These are phyloP conservation scores for Oryzias dopingdopingensis DNA, from an alignment of 2,797 vertebrate species.

Conservation along the genomic window DNA sequence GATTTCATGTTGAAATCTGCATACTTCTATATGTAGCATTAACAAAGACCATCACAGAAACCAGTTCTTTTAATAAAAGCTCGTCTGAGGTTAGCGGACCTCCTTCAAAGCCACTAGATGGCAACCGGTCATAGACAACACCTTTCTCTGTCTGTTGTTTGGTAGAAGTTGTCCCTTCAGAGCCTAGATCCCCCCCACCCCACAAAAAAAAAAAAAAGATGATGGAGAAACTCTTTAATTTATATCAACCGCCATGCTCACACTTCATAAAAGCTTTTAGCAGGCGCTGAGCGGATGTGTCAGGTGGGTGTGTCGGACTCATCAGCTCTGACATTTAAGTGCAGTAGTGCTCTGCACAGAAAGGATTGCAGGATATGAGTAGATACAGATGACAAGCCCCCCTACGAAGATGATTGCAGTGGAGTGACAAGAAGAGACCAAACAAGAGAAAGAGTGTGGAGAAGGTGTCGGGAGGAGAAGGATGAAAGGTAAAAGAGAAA, in stretches of 20 bases:
- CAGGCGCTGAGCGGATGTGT: conserved; percentile 70
- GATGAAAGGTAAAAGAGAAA: conserved; percentile 65
- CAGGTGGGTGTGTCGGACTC: conserved; percentile 79
- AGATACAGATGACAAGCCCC: conserved; percentile 82
- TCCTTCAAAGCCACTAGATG: conserved; percentile 65
- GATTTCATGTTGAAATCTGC: no score
- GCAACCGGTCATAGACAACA: conserved; percentile 51
- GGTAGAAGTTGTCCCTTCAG: conserved; percentile 48
- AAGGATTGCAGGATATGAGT: conserved; percentile 92
- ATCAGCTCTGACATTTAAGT: conserved; percentile 98
- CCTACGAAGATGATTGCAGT: conserved; percentile 96
- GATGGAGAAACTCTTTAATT: conserved; percentile 62
- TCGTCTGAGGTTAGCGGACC: not conserved
- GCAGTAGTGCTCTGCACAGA: conserved; percentile 94
- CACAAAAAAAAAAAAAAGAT: conserved; percentile 5
- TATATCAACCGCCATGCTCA: conserved; percentile 62
- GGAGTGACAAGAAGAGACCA: conserved; percentile 75
- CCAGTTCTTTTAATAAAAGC: no score
- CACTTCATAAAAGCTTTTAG: conserved; percentile 78
- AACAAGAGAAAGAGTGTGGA: conserved; percentile 73
- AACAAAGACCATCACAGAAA: no score
- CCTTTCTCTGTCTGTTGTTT: conserved; percentile 17
- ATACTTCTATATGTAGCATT: no score
- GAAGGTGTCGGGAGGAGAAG: conserved; percentile 63
- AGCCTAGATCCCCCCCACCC: conserved; percentile 29